Base-by-base conservation (phyloP, 2,113 vertebrate species). In the Numenius arquata region DNA sequence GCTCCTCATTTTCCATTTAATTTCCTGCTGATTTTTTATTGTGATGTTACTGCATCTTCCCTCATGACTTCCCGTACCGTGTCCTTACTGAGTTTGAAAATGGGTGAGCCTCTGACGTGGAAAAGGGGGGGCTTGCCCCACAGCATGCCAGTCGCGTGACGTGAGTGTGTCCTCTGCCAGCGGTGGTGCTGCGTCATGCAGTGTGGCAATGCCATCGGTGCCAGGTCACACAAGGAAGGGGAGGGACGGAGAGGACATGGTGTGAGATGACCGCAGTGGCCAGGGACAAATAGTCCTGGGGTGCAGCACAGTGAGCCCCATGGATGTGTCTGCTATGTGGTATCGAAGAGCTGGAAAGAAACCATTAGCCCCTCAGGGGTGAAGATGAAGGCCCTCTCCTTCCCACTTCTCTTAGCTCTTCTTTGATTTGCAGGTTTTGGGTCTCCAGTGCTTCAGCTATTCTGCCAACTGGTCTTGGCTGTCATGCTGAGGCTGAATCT, bases 131-230 rank as follows among this genome's bases (percentile, higher is more conserved):
- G 6, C 38, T 72, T 72, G 25, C 15, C 56, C 45, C 7, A 7
- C 21, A 70, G 27, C 0, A 0, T 81, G 68, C 36, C 36, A 38
- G 38, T 32, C 0, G 5, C 2, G 1, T 25, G 73, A 62, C 0
- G 0, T 36, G 27, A 66, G 21, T 0, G 0, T 71, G 74, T 59
- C 48, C 77, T 62, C 59, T 55, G 55, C 11, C 71, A 68, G 71
- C 0, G 2, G 15, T 11, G 4, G 16, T 2, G 70, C 83, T 36
- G 47, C 0, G 0, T 70, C 89, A 36, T 7, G 20, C 0, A 0
- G 8, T 18, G 73, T 67, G 84, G 30, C 85, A 82, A 40, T 18
- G 52, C 40, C 52, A 15, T 5, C 0, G 0, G 4, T 29, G 48
- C 32, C 72, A 72, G 66, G 82, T 38, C 82, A n/a, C 0, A 1